Evolutionary conservation across 37 sponge, comb jelly and placozoan species (phyloP), one percentile per base, ranked within the genome.

Genomic region (Lycopodina hypogea): DNA sequence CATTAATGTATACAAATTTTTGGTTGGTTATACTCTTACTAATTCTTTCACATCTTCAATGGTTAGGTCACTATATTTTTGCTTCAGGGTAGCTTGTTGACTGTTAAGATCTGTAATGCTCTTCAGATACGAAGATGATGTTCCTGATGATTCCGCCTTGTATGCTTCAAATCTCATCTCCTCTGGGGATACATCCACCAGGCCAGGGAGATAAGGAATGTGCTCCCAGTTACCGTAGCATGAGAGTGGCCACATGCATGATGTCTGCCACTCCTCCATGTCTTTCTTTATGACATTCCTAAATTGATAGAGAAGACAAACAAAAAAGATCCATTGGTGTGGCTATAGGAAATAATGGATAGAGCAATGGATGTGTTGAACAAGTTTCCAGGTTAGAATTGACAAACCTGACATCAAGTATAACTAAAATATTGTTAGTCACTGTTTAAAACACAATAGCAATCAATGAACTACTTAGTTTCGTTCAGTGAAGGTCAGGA

Each of bases 121-220:
- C 51, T 66, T 42, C 42, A 78, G 12, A 41, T 41, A 78, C 24
- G 17, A 4, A 12, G 35, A 29, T 2, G 67, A 66, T 11, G 21
- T 66, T 41, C 78, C 78, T 14, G 19, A 22, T 11, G 52, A 21
- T 24, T 42, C 72, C 0, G 87, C 87, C 28, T 67, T 48, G 48
- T 85, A 90, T n/a, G 90, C 90, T 74, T 71, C 78, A 78, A 82
- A 90, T 26, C 90, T 52, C 36, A 90, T 56, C 75, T 90, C 90
- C 68, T 90, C 90, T 55, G 78, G 78, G 4, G 86, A 85, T 4
- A 76, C 38, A 52, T 90, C 90, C 17, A 56, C 62, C 19, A 90
- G 40, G 2, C 79, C 79, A 29, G 89, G 87, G 0, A 86, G 39
- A 36, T 78, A 85, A n/a, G 51, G 68, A 17, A 24, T 28, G 19